Evolutionary conservation across 2,888 invertebrate species (phyloP).

Genomic region (Drosophila nigricruria): DNA sequence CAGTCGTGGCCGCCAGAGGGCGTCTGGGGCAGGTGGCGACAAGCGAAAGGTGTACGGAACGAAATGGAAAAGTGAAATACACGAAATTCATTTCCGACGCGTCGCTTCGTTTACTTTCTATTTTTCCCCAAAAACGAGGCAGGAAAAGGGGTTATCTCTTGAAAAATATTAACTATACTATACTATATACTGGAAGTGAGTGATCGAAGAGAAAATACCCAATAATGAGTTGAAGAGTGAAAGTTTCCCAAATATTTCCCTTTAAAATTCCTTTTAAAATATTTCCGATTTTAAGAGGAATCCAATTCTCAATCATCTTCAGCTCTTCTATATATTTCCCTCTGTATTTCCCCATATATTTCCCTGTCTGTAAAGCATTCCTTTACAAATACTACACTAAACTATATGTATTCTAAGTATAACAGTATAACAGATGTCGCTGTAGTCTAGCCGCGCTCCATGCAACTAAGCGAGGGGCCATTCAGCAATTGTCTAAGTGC

Average conservation of each 20-base stretch:
- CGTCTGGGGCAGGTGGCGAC: conserved; percentile 13
- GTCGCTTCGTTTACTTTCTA: conserved; percentile 25
- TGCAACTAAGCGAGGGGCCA: conserved; percentile 19
- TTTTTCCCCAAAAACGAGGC: neutral
- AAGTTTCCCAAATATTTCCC: no score
- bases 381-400: neutral
- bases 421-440: conserved; percentile 51
- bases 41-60: conserved; percentile 41
- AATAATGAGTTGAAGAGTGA: neutral
- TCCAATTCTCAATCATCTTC: neutral
- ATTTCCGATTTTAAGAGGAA: no score
- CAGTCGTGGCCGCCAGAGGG: conserved; percentile 31
- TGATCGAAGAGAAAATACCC: conserved; percentile 10
- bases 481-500: conserved; percentile 45
- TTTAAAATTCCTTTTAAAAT: no score
- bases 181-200: neutral
- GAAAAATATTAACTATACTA: conserved; percentile 23
- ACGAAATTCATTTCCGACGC: conserved; percentile 75
- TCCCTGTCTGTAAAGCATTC: neutral
- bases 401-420: neutral
- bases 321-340: neutral
- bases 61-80: conserved; percentile 75
- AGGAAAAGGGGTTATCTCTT: neutral
- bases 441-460: conserved; percentile 32
- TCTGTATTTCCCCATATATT: neutral